Conservation (phyloP, 2,888 invertebrate species). For the Agriopis marginaria region DNA sequence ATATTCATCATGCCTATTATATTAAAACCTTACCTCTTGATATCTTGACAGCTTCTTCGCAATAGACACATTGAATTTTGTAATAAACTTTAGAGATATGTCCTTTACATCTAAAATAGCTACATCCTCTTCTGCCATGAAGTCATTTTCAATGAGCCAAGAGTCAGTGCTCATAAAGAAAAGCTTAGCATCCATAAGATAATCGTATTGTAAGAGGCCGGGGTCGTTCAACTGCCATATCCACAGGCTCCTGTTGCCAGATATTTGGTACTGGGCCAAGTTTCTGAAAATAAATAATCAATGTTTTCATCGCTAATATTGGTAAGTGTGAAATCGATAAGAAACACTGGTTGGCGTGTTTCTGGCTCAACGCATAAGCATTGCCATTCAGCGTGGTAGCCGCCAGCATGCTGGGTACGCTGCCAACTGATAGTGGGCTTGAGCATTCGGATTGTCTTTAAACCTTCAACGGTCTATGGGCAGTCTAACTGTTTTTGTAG, state of each 20-base stretch:
- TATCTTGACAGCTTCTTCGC: constrained; percentile 88
- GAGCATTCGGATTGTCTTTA: too few relatives aligned
- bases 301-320: background rate
- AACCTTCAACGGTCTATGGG: too few relatives aligned
- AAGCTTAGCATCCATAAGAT: constrained; percentile 65
- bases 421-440: too few relatives aligned
- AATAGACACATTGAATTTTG: constrained; percentile 88
- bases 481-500: too few relatives aligned
- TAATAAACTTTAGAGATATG: constrained; percentile 71
- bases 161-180: constrained; percentile 71
- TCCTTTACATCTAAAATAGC: constrained; percentile 75
- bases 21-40: constrained; percentile 78
- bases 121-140: constrained; percentile 64
- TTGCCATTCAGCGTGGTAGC: too few relatives aligned
- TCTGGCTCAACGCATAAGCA: too few relatives aligned
- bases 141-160: constrained; percentile 61
- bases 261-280: constrained; percentile 61
- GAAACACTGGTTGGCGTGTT: background rate
- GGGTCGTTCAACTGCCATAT: constrained; percentile 81
- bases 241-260: constrained; percentile 68
- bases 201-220: constrained; percentile 73
- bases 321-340: background rate
- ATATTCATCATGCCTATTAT: background rate
- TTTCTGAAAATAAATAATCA: constrained; percentile 61
- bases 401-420: too few relatives aligned